Evolutionary conservation across 2,797 vertebrate genomes (phyloP).

Genomic region (Manis javanica): DNA sequence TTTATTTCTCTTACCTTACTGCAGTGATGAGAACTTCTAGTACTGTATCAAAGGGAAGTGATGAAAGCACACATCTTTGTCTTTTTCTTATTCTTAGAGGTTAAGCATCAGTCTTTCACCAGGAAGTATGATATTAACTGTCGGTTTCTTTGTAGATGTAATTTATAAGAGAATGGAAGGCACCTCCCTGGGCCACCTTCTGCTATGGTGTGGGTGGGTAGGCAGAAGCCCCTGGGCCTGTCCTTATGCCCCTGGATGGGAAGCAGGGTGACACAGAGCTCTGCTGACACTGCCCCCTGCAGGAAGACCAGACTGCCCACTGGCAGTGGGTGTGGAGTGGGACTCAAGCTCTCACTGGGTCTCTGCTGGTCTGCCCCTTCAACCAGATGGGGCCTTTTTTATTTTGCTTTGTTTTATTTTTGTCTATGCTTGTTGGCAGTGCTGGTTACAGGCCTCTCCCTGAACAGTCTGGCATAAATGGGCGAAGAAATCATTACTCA

Average conservation of each 20-base stretch:
- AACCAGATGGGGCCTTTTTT: not conserved
- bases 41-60: not conserved
- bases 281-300: no score
- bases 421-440: not conserved
- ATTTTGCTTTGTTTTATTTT: not conserved
- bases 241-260: not conserved
- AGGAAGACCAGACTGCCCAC: not conserved
- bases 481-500: not conserved
- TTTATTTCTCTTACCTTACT: not conserved
- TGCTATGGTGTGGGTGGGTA: not conserved
- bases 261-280: not conserved
- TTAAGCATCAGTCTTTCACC: not conserved
- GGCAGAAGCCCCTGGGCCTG: not conserved
- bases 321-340: not conserved
- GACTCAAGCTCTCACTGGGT: not conserved
- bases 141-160: not conserved
- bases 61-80: not conserved
- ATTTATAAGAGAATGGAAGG: not conserved
- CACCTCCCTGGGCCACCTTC: not conserved
- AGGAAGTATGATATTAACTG: not conserved
- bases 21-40: not conserved
- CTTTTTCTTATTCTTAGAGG: not conserved
- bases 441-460: not conserved
- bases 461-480: not conserved
- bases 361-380: not conserved